phyloP scores from a whole-genome alignment of 2,888 invertebrate genomes.

The Diachrysia chrysitis region DNA sequence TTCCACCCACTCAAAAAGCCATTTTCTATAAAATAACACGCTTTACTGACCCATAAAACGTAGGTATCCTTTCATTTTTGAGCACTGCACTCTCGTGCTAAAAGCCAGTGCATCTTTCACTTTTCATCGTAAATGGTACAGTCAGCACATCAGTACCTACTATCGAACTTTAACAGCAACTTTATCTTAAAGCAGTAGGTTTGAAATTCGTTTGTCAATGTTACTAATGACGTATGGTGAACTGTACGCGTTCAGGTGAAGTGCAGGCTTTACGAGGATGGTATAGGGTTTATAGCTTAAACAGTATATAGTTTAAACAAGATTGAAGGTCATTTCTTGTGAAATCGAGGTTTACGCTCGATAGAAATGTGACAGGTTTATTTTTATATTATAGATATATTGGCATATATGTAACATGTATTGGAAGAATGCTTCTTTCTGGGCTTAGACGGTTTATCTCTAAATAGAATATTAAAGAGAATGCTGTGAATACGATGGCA shows the following conservation, averaged over 20 bases:
- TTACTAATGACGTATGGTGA: conserved; percentile 30
- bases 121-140: conserved; percentile 60
- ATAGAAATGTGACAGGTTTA: conserved; percentile 40
- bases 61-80: conserved; percentile 41
- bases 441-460: too few species aligned
- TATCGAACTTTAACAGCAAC: neutral
- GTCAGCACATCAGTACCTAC: neutral
- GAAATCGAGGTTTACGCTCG: conserved; percentile 20
- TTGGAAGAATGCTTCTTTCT: too few species aligned
- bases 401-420: neutral
- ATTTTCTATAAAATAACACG: conserved; percentile 19
- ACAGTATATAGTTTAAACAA: conserved; percentile 30
- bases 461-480: too few species aligned
- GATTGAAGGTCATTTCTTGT: conserved; percentile 27
- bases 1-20: conserved; percentile 21
- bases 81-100: conserved; percentile 46
- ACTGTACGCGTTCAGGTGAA: conserved; percentile 47
- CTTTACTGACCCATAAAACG: conserved; percentile 55
- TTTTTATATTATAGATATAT: conserved; percentile 29
- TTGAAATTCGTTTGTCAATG: neutral
- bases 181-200: neutral
- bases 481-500: too few species aligned
- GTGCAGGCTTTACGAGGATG: conserved; percentile 39
- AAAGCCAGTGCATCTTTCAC: conserved; percentile 66
- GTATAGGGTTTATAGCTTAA: conserved; percentile 35